Conservation (phyloP, 2,797 vertebrate species). For the Rhinatrema bivittatum region DNA sequence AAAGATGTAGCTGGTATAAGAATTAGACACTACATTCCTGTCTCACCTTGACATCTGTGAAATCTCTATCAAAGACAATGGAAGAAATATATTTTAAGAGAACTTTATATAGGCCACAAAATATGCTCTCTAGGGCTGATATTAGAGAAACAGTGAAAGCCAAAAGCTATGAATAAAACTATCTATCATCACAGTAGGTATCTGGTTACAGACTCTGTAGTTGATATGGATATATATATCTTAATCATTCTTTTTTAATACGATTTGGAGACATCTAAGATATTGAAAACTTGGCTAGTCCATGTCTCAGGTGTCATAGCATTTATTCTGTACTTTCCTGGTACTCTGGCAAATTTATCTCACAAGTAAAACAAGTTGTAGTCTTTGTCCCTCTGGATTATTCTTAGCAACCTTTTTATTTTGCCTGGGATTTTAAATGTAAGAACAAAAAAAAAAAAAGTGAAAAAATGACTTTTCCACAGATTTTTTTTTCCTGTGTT, state of each 20-base stretch:
- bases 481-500: too few relatives aligned
- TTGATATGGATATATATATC: not conserved
- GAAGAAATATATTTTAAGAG: constrained; percentile 25
- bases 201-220: not conserved
- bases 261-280: not conserved
- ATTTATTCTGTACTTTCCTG: constrained; percentile 16
- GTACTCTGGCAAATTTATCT: constrained; percentile 7
- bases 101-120: constrained; percentile 10
- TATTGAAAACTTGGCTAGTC: constrained; percentile 9
- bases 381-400: too few relatives aligned
- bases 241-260: constrained; percentile 1
- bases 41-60: constrained; percentile 16
- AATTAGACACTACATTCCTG: not conserved
- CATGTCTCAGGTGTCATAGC: constrained; percentile 8
- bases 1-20: constrained; percentile 16
- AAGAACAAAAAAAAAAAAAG: too few relatives aligned
- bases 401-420: too few relatives aligned
- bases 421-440: too few relatives aligned
- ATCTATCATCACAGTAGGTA: not conserved
- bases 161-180: constrained; percentile 7
- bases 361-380: too few relatives aligned
- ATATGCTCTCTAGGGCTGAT: constrained; percentile 7
- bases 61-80: constrained; percentile 21
- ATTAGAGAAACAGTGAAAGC: constrained; percentile 3
- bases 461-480: too few relatives aligned